These are phyloP conservation scores for Rhadina sibilatrix DNA, from an alignment of 2,113 vertebrate species.

Conservation along the genomic window DNA sequence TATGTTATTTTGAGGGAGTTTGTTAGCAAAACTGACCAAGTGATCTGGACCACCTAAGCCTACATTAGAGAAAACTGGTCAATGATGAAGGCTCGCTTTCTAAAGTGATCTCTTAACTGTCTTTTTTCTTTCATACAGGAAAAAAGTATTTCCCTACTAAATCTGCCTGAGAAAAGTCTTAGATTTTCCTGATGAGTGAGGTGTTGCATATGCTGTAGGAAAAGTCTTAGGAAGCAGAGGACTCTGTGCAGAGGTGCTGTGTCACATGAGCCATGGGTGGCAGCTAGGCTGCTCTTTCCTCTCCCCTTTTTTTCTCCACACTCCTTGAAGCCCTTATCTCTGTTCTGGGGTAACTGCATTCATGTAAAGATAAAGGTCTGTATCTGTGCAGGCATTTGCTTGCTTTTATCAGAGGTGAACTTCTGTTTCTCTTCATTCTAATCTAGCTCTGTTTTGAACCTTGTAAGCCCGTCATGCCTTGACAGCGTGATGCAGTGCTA, in stretches of 20 bases:
- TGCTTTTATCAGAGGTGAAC: neutral
- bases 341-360: neutral
- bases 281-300: neutral
- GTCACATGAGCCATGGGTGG: fast-evolving
- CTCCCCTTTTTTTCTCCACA: neutral
- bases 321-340: neutral
- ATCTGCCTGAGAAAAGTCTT: neutral
- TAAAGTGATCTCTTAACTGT: neutral
- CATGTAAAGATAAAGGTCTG: neutral
- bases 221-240: neutral
- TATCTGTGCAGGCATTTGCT: neutral
- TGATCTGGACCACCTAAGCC: neutral
- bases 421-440: neutral
- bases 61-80: neutral
- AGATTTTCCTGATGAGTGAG: neutral
- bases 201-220: neutral
- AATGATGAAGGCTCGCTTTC: neutral
- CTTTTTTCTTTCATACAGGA: too few species aligned
- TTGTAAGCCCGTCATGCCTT: neutral
- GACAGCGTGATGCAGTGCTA: neutral
- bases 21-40: neutral
- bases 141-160: neutral
- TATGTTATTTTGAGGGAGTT: neutral
- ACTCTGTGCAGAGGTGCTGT: neutral
- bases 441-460: neutral